Evolutionary conservation across 2,113 vertebrate genomes (phyloP), one percentile per base, ranked within the genome.

Genomic region (Tamias sibiricus): DNA sequence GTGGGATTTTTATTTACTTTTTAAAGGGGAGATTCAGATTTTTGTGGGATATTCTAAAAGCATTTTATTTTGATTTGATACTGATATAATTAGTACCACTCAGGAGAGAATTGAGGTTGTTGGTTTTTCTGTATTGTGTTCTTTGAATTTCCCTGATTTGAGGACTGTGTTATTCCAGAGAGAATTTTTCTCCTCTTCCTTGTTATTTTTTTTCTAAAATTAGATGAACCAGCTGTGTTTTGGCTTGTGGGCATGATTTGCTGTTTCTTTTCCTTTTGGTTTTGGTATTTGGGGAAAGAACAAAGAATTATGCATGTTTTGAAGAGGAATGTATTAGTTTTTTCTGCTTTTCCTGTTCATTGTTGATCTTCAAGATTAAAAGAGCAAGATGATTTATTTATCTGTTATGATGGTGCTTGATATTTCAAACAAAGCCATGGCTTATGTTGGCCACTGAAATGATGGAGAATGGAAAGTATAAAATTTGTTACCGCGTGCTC

Each of bases 171-270:
- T 97, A 86, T 91, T 96, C 79, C 87, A 96, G 93, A 94, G 57
- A 89, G 74, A 96, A 84, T 30, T 94, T 95, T 96, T 96, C 40
- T 94, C 66, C 14, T 84, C 79, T 96, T 88, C 90, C 91, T 96
- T 96, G 82, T 96, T 96, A 91, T 98, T 96, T 96, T 97, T 92
- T 91, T 88, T 69, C 95, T 93, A 94, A 97, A 98, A 94, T 97
- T 91, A 98, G 96, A 89, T 89, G 87, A 93, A 87, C n/a, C 79
- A 97, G 95, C 97, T 98, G 94, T 90, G 81, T 94, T 89, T 98
- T 97, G 87, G 77, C 96, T 97, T 97, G 95, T 95, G 97, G 97
- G 86, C 90, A 90, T 91, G 64, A 85, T 94, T 85, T 95, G 44
- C 79, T 76, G n/a, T 96, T 86, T 95, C 47, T 90, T 96, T 82